Conservation (phyloP, 2,797 vertebrate species). For the Oreortyx pictus region DNA sequence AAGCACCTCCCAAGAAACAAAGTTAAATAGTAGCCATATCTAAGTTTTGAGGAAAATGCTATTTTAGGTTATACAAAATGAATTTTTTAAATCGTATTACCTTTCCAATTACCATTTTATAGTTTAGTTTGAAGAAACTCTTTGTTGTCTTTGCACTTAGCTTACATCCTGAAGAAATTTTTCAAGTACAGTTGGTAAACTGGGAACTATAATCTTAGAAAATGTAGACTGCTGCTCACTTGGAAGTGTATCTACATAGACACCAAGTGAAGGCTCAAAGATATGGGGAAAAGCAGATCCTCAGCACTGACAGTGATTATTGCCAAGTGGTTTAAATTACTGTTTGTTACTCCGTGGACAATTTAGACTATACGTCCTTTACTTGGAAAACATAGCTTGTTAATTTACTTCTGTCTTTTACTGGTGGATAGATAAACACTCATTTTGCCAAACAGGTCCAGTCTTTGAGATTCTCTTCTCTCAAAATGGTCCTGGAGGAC, state of each 20-base stretch:
- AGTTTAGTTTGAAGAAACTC: neutral
- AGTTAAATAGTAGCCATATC: neutral
- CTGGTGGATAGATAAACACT: neutral
- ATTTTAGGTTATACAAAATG: neutral
- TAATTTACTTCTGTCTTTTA: neutral
- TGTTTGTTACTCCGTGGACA: neutral
- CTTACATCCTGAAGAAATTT: neutral
- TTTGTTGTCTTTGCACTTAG: neutral
- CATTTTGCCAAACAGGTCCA: neutral
- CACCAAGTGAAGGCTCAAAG: neutral
- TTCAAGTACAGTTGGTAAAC: neutral
- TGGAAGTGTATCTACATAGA: neutral
- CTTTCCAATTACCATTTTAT: neutral
- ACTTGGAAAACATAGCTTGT: neutral
- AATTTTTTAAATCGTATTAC: neutral
- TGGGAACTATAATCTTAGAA: neutral
- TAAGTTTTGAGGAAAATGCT: neutral
- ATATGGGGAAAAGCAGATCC: neutral
- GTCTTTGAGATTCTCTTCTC: neutral
- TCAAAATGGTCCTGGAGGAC: neutral
- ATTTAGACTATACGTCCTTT: neutral
- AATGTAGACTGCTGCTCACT: neutral
- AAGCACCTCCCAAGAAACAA: neutral
- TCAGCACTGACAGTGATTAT: neutral
- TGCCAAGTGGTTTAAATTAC: neutral